A percentile compares a stretch with the other conserved stretches of the same genome.
Conservation (phyloP, 1,140 invertebrate genomes). For the Muscidifurax raptorellus region DNA sequence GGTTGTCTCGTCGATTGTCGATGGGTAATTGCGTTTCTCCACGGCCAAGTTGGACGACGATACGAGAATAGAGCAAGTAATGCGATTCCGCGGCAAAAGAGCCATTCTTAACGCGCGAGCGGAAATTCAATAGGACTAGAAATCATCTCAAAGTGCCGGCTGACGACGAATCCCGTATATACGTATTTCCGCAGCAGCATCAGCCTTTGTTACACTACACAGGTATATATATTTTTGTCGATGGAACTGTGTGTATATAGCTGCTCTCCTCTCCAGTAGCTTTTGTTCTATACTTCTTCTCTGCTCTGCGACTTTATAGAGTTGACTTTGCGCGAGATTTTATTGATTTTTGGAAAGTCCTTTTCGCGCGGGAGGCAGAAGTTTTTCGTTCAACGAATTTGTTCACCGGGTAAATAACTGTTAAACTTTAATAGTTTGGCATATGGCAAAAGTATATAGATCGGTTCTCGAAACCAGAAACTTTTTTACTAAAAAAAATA, state of each 20-base stretch:
- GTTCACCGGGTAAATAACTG: not conserved
- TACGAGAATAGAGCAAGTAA: slow-evolving; percentile 16
- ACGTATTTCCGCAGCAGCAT: not conserved
- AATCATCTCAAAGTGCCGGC: slow-evolving; percentile 45
- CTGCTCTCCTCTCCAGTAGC: not conserved
- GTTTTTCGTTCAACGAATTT: not conserved
- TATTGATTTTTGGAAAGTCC: slow-evolving; percentile 18
- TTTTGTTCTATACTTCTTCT: not conserved
- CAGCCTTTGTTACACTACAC: not conserved
- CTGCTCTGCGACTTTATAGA: not conserved
- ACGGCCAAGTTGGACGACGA: slow-evolving; percentile 31
- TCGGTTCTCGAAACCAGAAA: too few relatives aligned
- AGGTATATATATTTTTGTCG: too few relatives aligned
- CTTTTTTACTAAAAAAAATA: too few relatives aligned
- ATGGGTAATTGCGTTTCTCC: slow-evolving; percentile 40
- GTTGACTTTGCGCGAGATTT: slow-evolving; percentile 6
- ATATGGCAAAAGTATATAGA: too few relatives aligned
- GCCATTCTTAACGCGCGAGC: slow-evolving; percentile 7
- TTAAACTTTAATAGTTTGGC: not conserved
- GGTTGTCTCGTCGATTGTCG: not conserved
- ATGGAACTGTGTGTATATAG: too few relatives aligned
- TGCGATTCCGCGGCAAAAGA: slow-evolving; percentile 41
- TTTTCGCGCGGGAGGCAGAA: not conserved
- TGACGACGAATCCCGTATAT: not conserved
- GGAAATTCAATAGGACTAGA: slow-evolving; percentile 43